These are phyloP conservation scores for Benitochromis conjunctus DNA, from an alignment of 2,113 vertebrate genomes.

Conservation along the genomic window DNA sequence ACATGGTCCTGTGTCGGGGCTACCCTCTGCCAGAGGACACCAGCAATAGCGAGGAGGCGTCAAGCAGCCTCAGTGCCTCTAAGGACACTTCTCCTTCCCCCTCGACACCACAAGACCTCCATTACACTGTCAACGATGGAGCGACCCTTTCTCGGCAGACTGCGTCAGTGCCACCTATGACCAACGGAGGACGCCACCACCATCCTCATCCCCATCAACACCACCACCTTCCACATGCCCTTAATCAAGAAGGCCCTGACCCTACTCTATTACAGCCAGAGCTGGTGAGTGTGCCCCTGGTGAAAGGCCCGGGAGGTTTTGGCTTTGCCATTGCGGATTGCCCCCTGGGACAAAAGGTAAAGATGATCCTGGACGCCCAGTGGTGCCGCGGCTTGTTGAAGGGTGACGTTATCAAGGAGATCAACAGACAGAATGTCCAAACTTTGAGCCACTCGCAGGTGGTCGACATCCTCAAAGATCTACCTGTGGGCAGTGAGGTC, in stretches of 20 bases:
- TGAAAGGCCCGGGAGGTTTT: slow-evolving; percentile 95
- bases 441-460: slow-evolving; percentile 91
- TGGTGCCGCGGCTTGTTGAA: slow-evolving; percentile 96
- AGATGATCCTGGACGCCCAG: slow-evolving; percentile 98
- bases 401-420: slow-evolving; percentile 95
- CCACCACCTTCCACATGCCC: slow-evolving; percentile 25
- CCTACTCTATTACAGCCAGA: slow-evolving; percentile 86
- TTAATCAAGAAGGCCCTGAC: slow-evolving; percentile 73
- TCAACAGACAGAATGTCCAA: slow-evolving; percentile 94
- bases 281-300: slow-evolving; percentile 85
- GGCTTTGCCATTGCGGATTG: slow-evolving; percentile 97
- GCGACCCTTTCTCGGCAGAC: slow-evolving; percentile 71
- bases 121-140: slow-evolving; percentile 74
- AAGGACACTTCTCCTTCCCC: slow-evolving; percentile 67
- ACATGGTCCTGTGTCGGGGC: slow-evolving; percentile 93
- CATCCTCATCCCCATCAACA: slow-evolving; percentile 6
- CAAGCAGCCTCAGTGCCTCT: slow-evolving; percentile 70
- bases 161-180: slow-evolving; percentile 65
- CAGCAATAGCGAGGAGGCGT: slow-evolving; percentile 70
- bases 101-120: slow-evolving; percentile 75
- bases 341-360: slow-evolving; percentile 93
- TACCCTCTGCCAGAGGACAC: slow-evolving; percentile 92
- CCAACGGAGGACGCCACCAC: slow-evolving; percentile 74
- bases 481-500: slow-evolving; percentile 90
- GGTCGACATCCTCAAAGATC: slow-evolving; percentile 97